Percentiles rank a stretch among this genome's conserved stretches.
These are phyloP conservation scores for Gymnosoma rotundatum DNA, from an alignment of 2,888 invertebrate genomes.

Conservation along the genomic window DNA sequence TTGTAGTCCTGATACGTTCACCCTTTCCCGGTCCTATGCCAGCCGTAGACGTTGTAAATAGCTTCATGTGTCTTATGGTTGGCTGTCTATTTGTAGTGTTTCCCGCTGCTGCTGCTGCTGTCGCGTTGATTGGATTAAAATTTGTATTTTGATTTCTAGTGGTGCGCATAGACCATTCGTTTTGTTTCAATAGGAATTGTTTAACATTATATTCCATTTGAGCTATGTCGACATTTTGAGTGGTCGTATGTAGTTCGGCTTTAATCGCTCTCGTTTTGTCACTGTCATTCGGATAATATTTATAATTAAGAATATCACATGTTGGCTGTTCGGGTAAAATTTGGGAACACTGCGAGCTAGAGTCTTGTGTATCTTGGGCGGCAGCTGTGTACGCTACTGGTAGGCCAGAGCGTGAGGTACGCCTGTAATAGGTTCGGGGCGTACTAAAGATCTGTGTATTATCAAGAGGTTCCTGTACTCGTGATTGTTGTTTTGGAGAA, in stretches of 20 bases:
- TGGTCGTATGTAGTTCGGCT: slow-evolving; percentile 79
- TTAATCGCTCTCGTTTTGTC: slow-evolving; percentile 78
- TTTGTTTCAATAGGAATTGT: slow-evolving; percentile 86
- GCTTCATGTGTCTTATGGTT: slow-evolving; percentile 73
- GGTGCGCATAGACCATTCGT: slow-evolving; percentile 82
- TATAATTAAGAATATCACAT: slow-evolving; percentile 81
- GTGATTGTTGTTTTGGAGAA: slow-evolving; percentile 27
- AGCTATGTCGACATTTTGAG: slow-evolving; percentile 85
- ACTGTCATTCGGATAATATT: slow-evolving; percentile 80
- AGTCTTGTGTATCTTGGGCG: slow-evolving; percentile 67
- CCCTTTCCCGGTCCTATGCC: slow-evolving; percentile 77
- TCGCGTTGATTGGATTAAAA: neutral
- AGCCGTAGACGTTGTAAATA: slow-evolving; percentile 68
- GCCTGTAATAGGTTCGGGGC: slow-evolving; percentile 77
- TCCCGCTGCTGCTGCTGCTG: neutral
- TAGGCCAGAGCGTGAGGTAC: slow-evolving; percentile 78
- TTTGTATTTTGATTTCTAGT: slow-evolving; percentile 43
- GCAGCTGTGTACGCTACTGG: slow-evolving; percentile 77
- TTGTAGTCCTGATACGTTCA: slow-evolving; percentile 75
- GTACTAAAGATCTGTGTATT: slow-evolving; percentile 54
- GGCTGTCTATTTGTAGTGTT: slow-evolving; percentile 26
- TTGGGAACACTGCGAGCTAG: slow-evolving; percentile 63
- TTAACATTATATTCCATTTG: slow-evolving; percentile 91
- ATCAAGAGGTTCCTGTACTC: neutral
- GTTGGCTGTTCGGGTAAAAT: slow-evolving; percentile 77